Base-by-base conservation (phyloP, 1,140 invertebrate species). In the Eupristina koningsbergeri region DNA sequence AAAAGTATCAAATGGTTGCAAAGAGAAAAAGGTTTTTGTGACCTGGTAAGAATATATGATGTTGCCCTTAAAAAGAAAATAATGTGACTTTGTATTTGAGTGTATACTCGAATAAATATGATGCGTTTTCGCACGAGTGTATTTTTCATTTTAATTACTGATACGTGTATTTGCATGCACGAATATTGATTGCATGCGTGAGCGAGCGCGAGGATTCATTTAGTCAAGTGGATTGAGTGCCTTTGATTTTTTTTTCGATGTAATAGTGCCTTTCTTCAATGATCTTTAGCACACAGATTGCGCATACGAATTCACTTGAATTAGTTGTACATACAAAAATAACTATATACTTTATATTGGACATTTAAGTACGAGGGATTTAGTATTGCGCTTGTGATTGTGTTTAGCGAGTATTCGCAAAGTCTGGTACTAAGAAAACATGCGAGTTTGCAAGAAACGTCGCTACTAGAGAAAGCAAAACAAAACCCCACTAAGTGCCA, bases 401-500 rank as follows among this genome's bases (percentile, higher is more conserved):
- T 0, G 61, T 41, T 67, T 67, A 29, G n/a, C 22, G 34, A 39
- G 9, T 47, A 41, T 64, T 47, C 19, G 29, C 61, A 1, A 31
- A 34, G 45, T 31, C 63, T 36, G 41, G 39, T 26, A 41, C 19
- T 11, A n/a, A 41, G 67, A 71, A 26, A 45, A 47, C 74, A 64
- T 39, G 45, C 50, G 74, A 64, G 58, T 71, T 81, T 67, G 82
- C 81, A 86, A 85, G 85, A 86, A 84, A 73, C 80, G 73, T 39
- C 50, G 53, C 74, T 78, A 34, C 39, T 67, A 8, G 22, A 6
- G 74, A 58, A 85, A 85, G 84, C 83, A 34, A 86, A 86, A 88
- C 86, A 87, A 84, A 34, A 34, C 74, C 47, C 79, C 78, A 86
- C 87, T 88, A 89, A 88, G 87, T 86, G 87, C 85, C 85, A 86